Conservation (phyloP, 2,888 invertebrate species). For the Hymenopus coronatus region DNA sequence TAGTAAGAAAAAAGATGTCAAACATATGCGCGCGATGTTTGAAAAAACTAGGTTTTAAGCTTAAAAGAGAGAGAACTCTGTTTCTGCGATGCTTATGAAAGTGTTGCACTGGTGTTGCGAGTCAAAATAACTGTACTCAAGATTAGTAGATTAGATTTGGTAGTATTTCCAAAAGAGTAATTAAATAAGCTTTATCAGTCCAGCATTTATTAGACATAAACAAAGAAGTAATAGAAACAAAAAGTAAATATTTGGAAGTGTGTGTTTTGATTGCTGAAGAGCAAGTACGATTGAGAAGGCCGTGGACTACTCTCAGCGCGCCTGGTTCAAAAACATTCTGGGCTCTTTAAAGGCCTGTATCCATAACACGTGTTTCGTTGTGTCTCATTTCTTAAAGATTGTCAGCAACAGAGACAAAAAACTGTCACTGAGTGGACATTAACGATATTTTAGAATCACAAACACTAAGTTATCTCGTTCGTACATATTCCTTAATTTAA, state of each 20-base stretch:
- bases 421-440: background rate
- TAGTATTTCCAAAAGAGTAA: background rate
- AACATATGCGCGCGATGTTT: conserved; percentile 1
- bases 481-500: background rate
- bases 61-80: background rate
- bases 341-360: background rate
- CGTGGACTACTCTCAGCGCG: background rate
- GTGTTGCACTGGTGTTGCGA: background rate
- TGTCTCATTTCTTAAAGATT: background rate
- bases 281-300: background rate
- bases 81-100: background rate
- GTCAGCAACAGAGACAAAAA: background rate
- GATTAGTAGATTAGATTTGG: background rate
- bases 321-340: background rate
- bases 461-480: background rate
- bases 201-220: background rate
- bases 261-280: background rate
- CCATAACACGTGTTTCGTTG: background rate
- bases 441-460: too few species aligned
- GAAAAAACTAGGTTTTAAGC: conserved; percentile 18
- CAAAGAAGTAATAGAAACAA: background rate
- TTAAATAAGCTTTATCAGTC: background rate
- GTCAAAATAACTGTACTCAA: background rate
- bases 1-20: background rate
- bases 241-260: background rate